A percentile compares a stretch with the other conserved stretches of the same genome.
Evolutionary conservation across 2,113 vertebrate species (phyloP).

Genomic region (Pogonocichla stellata): DNA sequence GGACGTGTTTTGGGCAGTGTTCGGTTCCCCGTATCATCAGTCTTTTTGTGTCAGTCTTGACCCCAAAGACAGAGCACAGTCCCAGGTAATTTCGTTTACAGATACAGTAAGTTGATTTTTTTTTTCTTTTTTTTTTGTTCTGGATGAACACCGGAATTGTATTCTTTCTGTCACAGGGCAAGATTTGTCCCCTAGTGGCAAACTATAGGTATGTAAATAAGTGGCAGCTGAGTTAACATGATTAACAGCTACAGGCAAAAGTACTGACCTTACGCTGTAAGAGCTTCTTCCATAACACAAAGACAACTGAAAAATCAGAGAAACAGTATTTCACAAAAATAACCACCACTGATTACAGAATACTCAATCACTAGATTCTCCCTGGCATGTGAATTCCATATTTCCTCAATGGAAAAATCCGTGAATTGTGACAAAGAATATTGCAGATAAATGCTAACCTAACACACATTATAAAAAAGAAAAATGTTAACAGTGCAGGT

Average conservation of each 20-base stretch:
- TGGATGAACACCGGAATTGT: not conserved
- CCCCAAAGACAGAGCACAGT: not conserved
- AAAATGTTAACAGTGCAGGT: not conserved
- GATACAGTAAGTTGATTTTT: not conserved
- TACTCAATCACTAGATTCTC: not conserved
- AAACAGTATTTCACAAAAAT: not conserved
- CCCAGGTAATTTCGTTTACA: not conserved
- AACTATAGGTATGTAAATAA: not conserved
- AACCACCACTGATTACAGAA: not conserved
- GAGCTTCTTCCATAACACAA: not conserved
- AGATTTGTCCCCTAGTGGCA: not conserved
- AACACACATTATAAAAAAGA: no score
- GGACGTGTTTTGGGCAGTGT: not conserved
- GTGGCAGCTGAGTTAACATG: not conserved
- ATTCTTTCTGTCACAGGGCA: not conserved
- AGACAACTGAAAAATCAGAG: not conserved
- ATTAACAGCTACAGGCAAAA: not conserved
- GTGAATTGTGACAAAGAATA: not conserved
- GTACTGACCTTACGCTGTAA: not conserved
- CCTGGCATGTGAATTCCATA: rapidly evolving
- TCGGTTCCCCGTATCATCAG: not conserved
- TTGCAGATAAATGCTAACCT: not conserved
- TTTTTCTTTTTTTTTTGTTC: not conserved
- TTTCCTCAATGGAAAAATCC: not conserved
- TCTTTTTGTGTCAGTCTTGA: not conserved